Evolutionary conservation across 2,797 vertebrate genomes (phyloP).

Genomic region (Sebastes matsubarae): DNA sequence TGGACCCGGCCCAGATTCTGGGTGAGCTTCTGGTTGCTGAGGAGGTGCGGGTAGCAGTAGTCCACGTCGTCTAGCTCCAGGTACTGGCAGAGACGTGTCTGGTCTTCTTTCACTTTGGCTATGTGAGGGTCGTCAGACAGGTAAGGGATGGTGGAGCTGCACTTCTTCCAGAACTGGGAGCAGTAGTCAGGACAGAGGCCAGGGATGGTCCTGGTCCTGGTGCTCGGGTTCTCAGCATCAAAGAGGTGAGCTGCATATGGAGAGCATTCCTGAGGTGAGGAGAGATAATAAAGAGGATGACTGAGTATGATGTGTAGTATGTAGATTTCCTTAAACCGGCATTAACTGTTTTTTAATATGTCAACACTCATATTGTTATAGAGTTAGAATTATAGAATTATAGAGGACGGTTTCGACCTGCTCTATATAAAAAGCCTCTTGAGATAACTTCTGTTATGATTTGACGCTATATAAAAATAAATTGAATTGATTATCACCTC

Average conservation of each 20-base stretch:
- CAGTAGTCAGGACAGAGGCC: constrained; percentile 95
- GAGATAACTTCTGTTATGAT: too few relatives aligned
- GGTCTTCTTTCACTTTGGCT: constrained; percentile 76
- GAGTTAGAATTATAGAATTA: too few relatives aligned
- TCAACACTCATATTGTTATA: too few relatives aligned
- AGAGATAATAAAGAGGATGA: background rate
- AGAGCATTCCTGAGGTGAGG: constrained; percentile 88
- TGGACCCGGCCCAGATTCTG: constrained; percentile 87
- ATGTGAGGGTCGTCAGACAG: constrained; percentile 83
- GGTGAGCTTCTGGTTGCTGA: constrained; percentile 84
- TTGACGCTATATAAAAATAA: too few relatives aligned
- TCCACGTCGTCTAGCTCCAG: constrained; percentile 88
- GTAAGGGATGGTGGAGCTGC: constrained; percentile 81
- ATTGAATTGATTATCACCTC: background rate
- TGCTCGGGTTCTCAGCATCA: constrained; percentile 91
- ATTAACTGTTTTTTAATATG: background rate
- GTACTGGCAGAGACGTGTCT: constrained; percentile 82
- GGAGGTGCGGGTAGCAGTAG: constrained; percentile 93
- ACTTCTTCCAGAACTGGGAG: constrained; percentile 84
- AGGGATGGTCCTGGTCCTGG: constrained; percentile 86
- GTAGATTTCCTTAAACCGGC: background rate
- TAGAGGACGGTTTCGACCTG: too few relatives aligned
- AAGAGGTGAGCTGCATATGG: constrained; percentile 95
- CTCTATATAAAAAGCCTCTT: too few relatives aligned
- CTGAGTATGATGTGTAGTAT: background rate